Base-by-base conservation (phyloP, 2,888 invertebrate species). In the Hydrotaea diabolus region DNA sequence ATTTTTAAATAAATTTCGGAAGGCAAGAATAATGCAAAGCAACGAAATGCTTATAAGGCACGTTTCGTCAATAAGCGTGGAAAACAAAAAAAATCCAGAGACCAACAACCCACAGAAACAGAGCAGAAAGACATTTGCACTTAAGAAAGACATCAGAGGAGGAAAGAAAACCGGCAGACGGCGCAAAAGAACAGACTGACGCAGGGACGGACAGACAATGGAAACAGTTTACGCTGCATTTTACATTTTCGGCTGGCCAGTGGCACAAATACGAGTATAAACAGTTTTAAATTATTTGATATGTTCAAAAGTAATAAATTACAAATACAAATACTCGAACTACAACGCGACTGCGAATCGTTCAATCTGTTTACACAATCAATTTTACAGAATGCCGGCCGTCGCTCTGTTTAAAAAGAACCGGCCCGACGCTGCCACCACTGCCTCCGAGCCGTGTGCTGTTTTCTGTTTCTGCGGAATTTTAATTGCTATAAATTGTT, bases 401-500 rank as follows among this genome's bases (percentile, higher is more conserved):
- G n/a, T 5, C 36, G 31, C 9, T 11, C 36, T 2, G 11, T 5
- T n/a, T 2, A 43, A 31, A 19, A 49, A 59, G 31, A 55, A 57
- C 23, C 19, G n/a, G n/a, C n/a, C n/a, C n/a, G n/a, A n/a, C n/a
- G 66, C 49, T 31, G 53, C 75, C 36, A 43, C 2, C 74, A 23
- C 39, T 11, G 21, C 13, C 17, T 36, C 31, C 36, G 26, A 73
- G 57, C n/a, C 71, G 31, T 31, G n/a, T 21, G 7, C 17, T 59
- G 46, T 81, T 43, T 66, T 66, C 66, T 43, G 66, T 66, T 19
- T 78, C 57, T 62, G 31, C 73, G 76, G 84, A 78, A 84, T 84
- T 78, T 81, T 84, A 84, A 84, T 84, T 84, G 81, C 78, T 74
- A 77, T 80, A 77, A 83, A 83, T 80, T 79, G 80, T 74, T 75